Evolutionary conservation across 2,797 vertebrate genomes (phyloP).

Genomic region (Enteromius radiatus): DNA sequence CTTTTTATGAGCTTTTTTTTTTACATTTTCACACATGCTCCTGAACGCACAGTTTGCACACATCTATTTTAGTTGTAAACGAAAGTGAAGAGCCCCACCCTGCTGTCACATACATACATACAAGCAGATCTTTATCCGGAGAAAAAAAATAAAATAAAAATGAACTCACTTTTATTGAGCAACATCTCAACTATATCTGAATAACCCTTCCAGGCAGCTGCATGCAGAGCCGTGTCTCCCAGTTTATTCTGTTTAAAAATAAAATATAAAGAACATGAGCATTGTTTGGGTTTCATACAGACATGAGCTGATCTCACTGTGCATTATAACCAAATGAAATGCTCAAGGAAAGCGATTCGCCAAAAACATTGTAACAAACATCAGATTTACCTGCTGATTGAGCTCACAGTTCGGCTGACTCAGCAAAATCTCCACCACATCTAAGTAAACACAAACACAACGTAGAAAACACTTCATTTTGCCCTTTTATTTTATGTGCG

Average conservation of each 20-base stretch:
- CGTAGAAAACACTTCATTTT: background rate
- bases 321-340: background rate
- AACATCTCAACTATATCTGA: slow-evolving; percentile 96
- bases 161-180: slow-evolving; percentile 69
- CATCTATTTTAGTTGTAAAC: background rate
- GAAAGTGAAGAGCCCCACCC: background rate
- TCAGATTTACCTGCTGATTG: slow-evolving; percentile 90
- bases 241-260: slow-evolving; percentile 88
- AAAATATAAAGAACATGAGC: background rate
- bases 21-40: background rate
- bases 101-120: background rate
- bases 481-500: background rate
- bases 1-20: background rate
- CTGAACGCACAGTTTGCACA: background rate
- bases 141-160: background rate
- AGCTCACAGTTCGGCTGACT: slow-evolving; percentile 88
- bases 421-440: slow-evolving; percentile 93
- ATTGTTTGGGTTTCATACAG: background rate
- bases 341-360: background rate
- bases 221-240: slow-evolving; percentile 94
- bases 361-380: background rate
- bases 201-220: slow-evolving; percentile 98
- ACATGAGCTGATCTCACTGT: background rate
- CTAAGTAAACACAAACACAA: slow-evolving; percentile 69
- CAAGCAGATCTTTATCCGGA: background rate